Conservation (phyloP, 2,797 vertebrate genomes). For the Oreonectes daqikongensis region DNA sequence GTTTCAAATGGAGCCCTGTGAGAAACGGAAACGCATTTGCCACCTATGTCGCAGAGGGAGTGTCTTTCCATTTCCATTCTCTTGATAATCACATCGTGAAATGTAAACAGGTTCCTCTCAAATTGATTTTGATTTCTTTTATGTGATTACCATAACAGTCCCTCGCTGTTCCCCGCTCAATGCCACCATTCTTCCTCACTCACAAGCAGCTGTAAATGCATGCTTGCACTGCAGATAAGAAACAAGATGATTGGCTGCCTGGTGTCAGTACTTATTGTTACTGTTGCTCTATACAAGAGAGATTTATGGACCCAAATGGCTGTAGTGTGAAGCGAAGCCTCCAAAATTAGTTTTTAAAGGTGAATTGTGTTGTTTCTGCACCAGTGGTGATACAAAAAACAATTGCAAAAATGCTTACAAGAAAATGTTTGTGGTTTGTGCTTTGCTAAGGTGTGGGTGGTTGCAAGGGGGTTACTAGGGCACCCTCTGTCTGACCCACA, state of each 20-base stretch:
- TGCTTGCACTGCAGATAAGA: conserved; percentile 48
- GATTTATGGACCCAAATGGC: conserved; percentile 27
- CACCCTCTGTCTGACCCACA: no score
- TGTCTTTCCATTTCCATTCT: conserved; percentile 49
- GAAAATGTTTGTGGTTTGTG: not conserved
- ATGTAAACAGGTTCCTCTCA: conserved; percentile 59
- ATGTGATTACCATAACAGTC: conserved; percentile 29
- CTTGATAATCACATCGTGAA: conserved; percentile 35
- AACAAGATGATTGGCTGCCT: conserved; percentile 44
- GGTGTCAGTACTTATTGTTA: conserved; percentile 43
- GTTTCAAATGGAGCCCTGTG: not conserved
- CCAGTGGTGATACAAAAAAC: not conserved
- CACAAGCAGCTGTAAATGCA: conserved; percentile 35
- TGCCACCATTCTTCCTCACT: conserved; percentile 32
- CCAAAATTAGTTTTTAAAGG: conserved; percentile 35
- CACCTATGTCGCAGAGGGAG: conserved; percentile 7
- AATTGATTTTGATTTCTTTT: conserved; percentile 60
- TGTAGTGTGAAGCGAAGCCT: conserved; percentile 2
- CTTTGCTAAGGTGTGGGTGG: no score
- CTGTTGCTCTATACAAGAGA: conserved; percentile 34
- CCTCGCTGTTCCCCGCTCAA: conserved; percentile 14
- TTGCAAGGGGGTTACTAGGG: not conserved
- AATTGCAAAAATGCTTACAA: conserved; percentile 3
- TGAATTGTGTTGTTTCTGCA: conserved; percentile 5
- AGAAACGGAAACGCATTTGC: conserved; percentile 5